Base-by-base conservation (phyloP, 2,113 vertebrate species). In the Petrocephalus microphthalmus region DNA sequence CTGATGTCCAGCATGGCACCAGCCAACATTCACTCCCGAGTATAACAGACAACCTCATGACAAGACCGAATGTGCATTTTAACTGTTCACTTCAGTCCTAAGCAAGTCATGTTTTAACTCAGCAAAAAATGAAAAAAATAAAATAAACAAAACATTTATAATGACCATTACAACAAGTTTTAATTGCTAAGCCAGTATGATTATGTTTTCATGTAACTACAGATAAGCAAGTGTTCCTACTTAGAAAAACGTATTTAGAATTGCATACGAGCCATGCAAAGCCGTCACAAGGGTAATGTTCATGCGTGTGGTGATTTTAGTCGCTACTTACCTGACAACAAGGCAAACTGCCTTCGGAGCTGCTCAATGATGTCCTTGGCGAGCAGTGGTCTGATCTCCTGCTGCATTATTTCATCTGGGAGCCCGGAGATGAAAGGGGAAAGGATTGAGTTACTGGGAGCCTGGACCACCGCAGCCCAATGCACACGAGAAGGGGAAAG, bases 401-500 rank as follows among this genome's bases (percentile, higher is more conserved):
- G 97, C 93, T 99, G 98, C 97, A 99, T 98, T 91, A 99, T 98
- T 95, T 99, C 97, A 96, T 98, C 98, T 99, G 95, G 22, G 90
- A 78, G 91, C 91, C 91, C n/a, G 22, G 42, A 49, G 81, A 83
- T 1, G 45, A 45, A 47, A 42, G 81, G 22, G 17, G 20, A 22
- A 47, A n/a, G 4, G 20, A 83, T 83, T 78, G 42, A 19, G 71
- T 74, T 37, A 37, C 67, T 33, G 67, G 67, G 29, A 74, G 33
- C 13, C 25, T 64, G 60, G 25, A 74, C 0, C 33, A 13, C 15
- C 29, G 8, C 29, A 74, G 25, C 33, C 29, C 33, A 37, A 33
- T 10, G 15, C 67, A 74, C 15, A 17, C 1, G 25, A 7, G 5
- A 7, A 5, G 29, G 11, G 29, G 13, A 33, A 74, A 33, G 5